phyloP scores from a whole-genome alignment of 2,797 vertebrate genomes.

The Sebastes taczanowskii region DNA sequence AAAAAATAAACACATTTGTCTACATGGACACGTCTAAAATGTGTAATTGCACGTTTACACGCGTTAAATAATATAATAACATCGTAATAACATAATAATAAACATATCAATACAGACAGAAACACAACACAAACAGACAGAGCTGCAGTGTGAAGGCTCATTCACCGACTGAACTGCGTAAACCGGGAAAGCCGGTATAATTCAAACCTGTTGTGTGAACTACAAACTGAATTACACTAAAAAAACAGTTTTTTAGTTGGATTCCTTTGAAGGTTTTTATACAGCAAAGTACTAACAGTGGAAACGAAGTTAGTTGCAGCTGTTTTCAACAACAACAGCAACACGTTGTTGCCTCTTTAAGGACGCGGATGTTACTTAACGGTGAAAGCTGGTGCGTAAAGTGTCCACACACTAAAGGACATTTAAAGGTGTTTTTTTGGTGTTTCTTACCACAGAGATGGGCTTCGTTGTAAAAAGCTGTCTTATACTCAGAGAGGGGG shows the following conservation, averaged over 20 bases:
- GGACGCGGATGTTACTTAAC: not conserved
- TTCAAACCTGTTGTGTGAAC: constrained; percentile 37
- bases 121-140: not conserved
- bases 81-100: not conserved
- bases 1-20: not conserved
- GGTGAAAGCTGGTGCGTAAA: not conserved
- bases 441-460: constrained; percentile 57
- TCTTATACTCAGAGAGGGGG: not conserved
- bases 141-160: not conserved
- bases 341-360: constrained; percentile 16
- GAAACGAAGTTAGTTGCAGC: not conserved
- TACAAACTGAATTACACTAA: not conserved
- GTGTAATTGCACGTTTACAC: not conserved
- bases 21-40: not conserved
- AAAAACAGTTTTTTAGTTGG: not conserved
- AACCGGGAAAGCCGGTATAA: constrained; percentile 65
- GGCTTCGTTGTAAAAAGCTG: constrained; percentile 35
- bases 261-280: accelerated
- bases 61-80: too few species aligned
- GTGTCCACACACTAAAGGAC: not conserved
- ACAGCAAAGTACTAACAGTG: accelerated
- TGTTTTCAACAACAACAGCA: not conserved
- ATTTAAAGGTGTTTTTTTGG: not conserved
- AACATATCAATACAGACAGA: not conserved
- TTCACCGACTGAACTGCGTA: constrained; percentile 15